Conservation (phyloP, 2,888 invertebrate genomes). For the Dynastes maya region DNA sequence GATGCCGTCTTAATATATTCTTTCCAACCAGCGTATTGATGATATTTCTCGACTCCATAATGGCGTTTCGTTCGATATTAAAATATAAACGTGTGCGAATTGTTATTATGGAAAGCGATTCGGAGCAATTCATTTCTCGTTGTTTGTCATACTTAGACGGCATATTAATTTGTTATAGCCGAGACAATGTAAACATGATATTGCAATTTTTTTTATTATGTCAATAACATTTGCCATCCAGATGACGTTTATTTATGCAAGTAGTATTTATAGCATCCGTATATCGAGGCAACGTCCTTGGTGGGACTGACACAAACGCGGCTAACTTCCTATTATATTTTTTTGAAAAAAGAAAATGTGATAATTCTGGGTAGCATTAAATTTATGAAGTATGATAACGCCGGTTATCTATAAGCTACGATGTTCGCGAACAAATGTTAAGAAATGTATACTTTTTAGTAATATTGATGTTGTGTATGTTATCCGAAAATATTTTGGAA, state of each 20-base stretch:
- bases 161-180: not conserved
- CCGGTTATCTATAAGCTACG: too few relatives aligned
- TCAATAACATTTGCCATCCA: constrained; percentile 11
- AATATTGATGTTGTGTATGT: too few relatives aligned
- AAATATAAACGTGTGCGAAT: not conserved
- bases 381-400: too few relatives aligned
- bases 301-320: too few relatives aligned
- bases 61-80: not conserved
- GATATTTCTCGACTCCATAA: constrained; percentile 1
- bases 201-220: not conserved
- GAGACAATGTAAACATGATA: constrained; percentile 18
- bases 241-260: not conserved
- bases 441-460: too few relatives aligned
- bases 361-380: too few relatives aligned
- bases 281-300: too few relatives aligned
- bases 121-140: not conserved
- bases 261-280: too few relatives aligned
- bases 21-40: not conserved
- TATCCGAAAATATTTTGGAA: too few relatives aligned
- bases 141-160: not conserved
- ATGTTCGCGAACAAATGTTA: too few relatives aligned
- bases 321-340: too few relatives aligned
- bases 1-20: constrained; percentile 1
- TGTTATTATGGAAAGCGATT: not conserved
- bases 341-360: too few relatives aligned